Evolutionary conservation across 30 jellyfish, hydroid and myxozoan species (phyloP).

Genomic region (Rhopilema esculentum): DNA sequence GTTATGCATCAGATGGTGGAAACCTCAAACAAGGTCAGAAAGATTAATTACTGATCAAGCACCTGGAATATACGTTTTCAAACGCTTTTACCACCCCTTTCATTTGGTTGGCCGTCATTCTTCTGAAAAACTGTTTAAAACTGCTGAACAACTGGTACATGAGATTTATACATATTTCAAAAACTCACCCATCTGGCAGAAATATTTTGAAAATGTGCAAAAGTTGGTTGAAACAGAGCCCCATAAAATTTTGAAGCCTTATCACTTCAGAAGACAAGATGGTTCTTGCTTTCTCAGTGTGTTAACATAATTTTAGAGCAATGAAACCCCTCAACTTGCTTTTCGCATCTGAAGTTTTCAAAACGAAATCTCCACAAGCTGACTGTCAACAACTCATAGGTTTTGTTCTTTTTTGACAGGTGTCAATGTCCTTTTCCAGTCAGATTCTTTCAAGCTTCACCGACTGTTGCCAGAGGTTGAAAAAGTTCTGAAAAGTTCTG

Average conservation of each 20-base stretch:
- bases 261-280: conserved; percentile 39
- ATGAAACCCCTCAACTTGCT: conserved; percentile 29
- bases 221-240: conserved; percentile 24
- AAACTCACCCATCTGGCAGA: conserved; percentile 40
- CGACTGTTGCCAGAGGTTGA: conserved; percentile 54
- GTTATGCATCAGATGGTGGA: too few species aligned
- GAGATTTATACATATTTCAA: conserved; percentile 21
- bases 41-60: too few species aligned
- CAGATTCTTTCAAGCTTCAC: conserved; percentile 37
- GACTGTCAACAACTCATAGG: neutral
- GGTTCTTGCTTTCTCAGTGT: conserved; percentile 40
- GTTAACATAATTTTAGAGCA: conserved; percentile 41
- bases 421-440: conserved; percentile 43
- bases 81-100: too few species aligned
- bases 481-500: conserved; percentile 17
- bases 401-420: conserved; percentile 30
- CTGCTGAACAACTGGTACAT: conserved; percentile 40
- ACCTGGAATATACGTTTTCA: too few species aligned
- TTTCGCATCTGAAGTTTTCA: conserved; percentile 27
- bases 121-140: conserved; percentile 10
- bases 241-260: conserved; percentile 45
- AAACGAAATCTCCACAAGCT: conserved; percentile 47
- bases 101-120: too few species aligned
- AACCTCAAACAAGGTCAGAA: too few species aligned
- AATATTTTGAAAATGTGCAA: conserved; percentile 14